A percentile compares a stretch with the other conserved stretches of the same genome.
Conservation (phyloP, 1,140 invertebrate genomes). For the Ctenoplectra terminalis region DNA sequence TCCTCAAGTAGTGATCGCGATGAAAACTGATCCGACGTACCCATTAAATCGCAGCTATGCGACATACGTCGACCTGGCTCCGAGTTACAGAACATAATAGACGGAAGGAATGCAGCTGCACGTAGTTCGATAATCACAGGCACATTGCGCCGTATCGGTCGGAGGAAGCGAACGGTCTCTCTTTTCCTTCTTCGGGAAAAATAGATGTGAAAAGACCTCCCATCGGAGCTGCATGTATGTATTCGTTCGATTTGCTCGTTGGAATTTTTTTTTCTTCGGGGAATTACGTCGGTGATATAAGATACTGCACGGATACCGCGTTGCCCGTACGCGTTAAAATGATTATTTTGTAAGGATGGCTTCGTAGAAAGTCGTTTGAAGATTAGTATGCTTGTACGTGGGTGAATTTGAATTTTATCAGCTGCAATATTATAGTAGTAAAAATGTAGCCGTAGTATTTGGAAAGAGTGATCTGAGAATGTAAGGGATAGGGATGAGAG, state of each 20-base stretch:
- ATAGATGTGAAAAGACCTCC: not conserved
- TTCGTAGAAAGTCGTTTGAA: too few species aligned
- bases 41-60: slow-evolving; percentile 31
- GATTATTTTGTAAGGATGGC: too few species aligned
- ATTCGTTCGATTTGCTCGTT: not conserved
- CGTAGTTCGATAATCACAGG: slow-evolving; percentile 32
- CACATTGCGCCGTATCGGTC: slow-evolving; percentile 26
- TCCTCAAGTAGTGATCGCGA: not conserved
- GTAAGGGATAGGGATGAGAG: too few species aligned
- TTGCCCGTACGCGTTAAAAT: too few species aligned
- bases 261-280: not conserved
- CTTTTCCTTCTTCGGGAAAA: not conserved
- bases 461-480: too few species aligned
- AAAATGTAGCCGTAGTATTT: too few species aligned
- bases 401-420: too few species aligned
- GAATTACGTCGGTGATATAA: too few species aligned
- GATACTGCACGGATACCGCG: too few species aligned
- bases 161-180: not conserved
- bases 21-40: slow-evolving; percentile 17
- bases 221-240: not conserved
- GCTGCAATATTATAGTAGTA: too few species aligned
- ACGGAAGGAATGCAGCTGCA: slow-evolving; percentile 15
- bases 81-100: slow-evolving; percentile 28
- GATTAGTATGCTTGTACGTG: too few species aligned
- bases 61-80: slow-evolving; percentile 18